Conservation (phyloP, 1,140 invertebrate species). For the Galendromus occidentalis region DNA sequence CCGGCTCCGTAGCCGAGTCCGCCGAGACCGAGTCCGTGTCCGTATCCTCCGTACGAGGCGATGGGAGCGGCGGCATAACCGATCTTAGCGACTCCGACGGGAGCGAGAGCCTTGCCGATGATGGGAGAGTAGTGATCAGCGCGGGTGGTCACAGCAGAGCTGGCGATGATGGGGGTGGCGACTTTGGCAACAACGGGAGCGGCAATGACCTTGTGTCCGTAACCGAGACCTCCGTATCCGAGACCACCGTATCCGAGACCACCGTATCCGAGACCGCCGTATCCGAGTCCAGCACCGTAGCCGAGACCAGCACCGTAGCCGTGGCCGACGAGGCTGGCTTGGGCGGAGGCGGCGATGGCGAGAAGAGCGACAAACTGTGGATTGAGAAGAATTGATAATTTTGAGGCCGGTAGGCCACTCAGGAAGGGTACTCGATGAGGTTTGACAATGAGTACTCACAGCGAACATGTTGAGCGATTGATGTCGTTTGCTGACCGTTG, state of each 20-base stretch:
- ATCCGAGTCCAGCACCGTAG: not conserved
- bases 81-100: not conserved
- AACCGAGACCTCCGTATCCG: constrained; percentile 1
- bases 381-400: not conserved
- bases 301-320: not conserved
- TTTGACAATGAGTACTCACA: not conserved
- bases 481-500: not conserved
- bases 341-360: not conserved
- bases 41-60: not conserved
- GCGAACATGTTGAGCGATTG: constrained; percentile 2
- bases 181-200: constrained; percentile 1
- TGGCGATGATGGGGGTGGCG: not conserved
- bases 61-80: not conserved
- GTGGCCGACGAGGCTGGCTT: not conserved
- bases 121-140: not conserved
- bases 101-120: not conserved
- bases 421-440: not conserved
- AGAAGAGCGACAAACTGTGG: not conserved
- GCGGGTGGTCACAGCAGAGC: not conserved
- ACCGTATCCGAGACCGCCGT: not conserved
- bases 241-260: not conserved
- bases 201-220: not conserved
- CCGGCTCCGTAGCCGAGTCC: not conserved
- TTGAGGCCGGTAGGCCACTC: not conserved
- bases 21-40: constrained; percentile 2